Percentiles rank a stretch among this genome's conserved stretches.
Conservation (phyloP, 64 coral and sea anemone species). For the Acropora yongei region DNA sequence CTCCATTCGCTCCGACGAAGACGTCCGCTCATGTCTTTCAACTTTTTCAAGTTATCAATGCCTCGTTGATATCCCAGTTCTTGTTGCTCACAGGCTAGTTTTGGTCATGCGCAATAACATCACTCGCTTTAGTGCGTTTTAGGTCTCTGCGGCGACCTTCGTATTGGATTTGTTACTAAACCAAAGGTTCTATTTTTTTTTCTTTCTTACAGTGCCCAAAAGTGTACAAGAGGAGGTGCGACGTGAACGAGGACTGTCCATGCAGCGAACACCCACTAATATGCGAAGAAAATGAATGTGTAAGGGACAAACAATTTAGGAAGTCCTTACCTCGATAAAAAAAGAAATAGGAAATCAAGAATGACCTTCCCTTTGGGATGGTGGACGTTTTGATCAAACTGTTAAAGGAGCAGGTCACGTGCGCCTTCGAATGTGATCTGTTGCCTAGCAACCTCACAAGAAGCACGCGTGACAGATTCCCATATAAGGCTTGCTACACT, state of each 20-base stretch:
- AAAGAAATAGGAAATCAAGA: background rate
- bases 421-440: background rate
- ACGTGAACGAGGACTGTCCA: background rate
- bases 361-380: background rate
- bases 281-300: constrained; percentile 30
- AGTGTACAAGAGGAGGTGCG: background rate
- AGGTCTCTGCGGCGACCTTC: background rate
- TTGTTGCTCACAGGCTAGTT: too few relatives aligned
- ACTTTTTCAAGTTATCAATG: too few relatives aligned
- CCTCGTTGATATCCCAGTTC: too few relatives aligned
- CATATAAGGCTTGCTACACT: background rate
- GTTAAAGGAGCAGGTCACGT: background rate
- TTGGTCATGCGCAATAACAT: too few relatives aligned
- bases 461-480: background rate
- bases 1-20: too few relatives aligned
- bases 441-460: background rate
- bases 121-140: too few relatives aligned
- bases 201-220: constrained; percentile 5
- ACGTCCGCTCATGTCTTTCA: too few relatives aligned
- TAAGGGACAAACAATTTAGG: background rate
- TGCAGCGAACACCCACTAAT: constrained; percentile 17
- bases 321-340: background rate
- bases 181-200: background rate
- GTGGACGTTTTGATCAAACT: background rate
- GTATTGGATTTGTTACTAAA: background rate